Evolutionary conservation across 1,140 invertebrate species (phyloP), one percentile per base, ranked within the genome.

Genomic region (Eumaeus atala): DNA sequence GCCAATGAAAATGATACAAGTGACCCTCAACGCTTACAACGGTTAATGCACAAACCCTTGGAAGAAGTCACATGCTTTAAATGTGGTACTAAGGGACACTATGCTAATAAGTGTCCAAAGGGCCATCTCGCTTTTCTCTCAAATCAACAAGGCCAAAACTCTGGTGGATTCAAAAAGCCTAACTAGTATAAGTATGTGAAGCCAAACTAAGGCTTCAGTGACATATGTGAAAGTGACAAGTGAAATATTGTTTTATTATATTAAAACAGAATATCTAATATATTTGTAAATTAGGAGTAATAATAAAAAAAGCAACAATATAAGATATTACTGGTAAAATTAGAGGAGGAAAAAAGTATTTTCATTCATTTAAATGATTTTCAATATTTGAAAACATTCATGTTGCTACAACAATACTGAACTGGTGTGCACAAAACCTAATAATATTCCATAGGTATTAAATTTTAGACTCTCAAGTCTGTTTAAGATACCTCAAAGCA

Each of bases 11-110:
- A 67, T 61, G 79, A 81, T 38, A 28, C 21, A 2, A 28, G 6
- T 6, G 76, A 78, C 11, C 54, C 61, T 10, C 78, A 74, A 14
- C 66, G 75, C 21, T 17, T 70, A 9, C 74, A 70, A 11, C 60
- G 74, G 21, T 78, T 85, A 56, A 66, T 80, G 47, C 90, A 84
- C 44, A 95, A 94, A 76, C 95, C 96, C 5, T 82, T 98, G 8
- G 96, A 98, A 86, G 95, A 98, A 89, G 96, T 98, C 9, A 98
- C 96, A 0, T 98, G 97, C 85, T 98, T 95, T 75, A 98, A 98
- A 89, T 99, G 98, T 88, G 98, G 98, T 7, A 95, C 96, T 42
- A 99, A 98, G 85, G 98, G 98, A 11, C 98, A 99, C 88, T 99
- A 99, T 84, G 98, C 98, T 0, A 99, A 99, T 82, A 97, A 97